Evolutionary conservation across 1,140 invertebrate species (phyloP).

Genomic region (Diploscapter pachys): DNA sequence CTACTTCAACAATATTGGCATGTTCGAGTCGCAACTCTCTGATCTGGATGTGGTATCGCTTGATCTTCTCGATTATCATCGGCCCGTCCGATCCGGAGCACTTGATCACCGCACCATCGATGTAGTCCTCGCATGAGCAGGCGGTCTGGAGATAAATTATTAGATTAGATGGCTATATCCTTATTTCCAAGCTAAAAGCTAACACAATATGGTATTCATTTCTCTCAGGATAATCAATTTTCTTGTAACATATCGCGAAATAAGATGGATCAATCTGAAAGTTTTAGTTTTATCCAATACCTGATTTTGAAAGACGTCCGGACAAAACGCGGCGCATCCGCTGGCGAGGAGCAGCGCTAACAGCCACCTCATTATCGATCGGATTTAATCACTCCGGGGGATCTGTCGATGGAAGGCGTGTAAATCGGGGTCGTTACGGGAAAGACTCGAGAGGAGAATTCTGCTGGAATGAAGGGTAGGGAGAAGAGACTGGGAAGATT

Average conservation of each 20-base stretch:
- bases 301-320: conserved; percentile 48
- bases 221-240: too few species aligned
- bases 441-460: too few species aligned
- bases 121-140: conserved; percentile 53
- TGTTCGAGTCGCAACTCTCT: conserved; percentile 54
- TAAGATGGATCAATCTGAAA: too few species aligned
- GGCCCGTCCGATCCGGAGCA: conserved; percentile 53
- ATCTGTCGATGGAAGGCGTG: too few species aligned
- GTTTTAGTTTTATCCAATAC: not conserved
- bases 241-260: too few species aligned
- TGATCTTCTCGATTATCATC: conserved; percentile 51
- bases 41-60: conserved; percentile 49
- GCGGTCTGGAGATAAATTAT: conserved; percentile 7
- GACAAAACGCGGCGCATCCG: conserved; percentile 41
- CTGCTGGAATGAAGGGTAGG: too few species aligned
- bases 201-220: too few species aligned
- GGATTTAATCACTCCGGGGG: too few species aligned
- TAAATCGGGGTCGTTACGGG: too few species aligned
- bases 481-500: too few species aligned
- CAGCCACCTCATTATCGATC: not conserved
- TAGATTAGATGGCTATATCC: too few species aligned
- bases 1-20: conserved; percentile 57
- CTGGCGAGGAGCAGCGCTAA: conserved; percentile 23
- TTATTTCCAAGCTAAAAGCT: too few species aligned
- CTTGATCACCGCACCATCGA: conserved; percentile 57